A percentile compares a stretch with the other conserved stretches of the same genome.
Conservation (phyloP, 2,113 vertebrate species). For the Theropithecus gelada region DNA sequence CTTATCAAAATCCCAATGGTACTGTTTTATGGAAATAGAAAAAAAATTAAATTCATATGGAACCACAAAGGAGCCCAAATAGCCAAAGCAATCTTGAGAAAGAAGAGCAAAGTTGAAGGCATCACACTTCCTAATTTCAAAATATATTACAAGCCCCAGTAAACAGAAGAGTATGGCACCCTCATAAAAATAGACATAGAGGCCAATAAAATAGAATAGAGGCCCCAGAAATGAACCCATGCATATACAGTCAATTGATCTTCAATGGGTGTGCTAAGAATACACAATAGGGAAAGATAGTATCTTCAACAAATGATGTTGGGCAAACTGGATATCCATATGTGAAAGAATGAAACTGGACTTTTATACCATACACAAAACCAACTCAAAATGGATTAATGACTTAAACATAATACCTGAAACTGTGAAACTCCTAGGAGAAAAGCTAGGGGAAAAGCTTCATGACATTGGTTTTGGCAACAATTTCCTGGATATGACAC, state of each 20-base stretch:
- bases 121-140: not conserved
- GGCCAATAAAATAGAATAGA: not conserved
- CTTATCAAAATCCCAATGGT: not conserved
- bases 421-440: not conserved
- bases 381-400: not conserved
- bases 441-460: not conserved
- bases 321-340: not conserved
- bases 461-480: not conserved
- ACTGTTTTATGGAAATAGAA: not conserved
- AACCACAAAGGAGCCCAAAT: not conserved
- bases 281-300: not conserved
- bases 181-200: not conserved
- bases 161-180: not conserved
- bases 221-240: not conserved
- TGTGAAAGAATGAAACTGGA: not conserved
- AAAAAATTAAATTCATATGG: not conserved
- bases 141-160: not conserved
- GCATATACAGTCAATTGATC: not conserved
- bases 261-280: not conserved
- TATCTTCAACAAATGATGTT: not conserved
- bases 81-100: not conserved
- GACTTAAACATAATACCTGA: not conserved
- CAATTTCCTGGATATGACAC: not conserved
- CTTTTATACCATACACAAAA: not conserved
- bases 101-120: not conserved